Conservation (phyloP, 1,140 invertebrate species). For the Microplitis demolitor region DNA sequence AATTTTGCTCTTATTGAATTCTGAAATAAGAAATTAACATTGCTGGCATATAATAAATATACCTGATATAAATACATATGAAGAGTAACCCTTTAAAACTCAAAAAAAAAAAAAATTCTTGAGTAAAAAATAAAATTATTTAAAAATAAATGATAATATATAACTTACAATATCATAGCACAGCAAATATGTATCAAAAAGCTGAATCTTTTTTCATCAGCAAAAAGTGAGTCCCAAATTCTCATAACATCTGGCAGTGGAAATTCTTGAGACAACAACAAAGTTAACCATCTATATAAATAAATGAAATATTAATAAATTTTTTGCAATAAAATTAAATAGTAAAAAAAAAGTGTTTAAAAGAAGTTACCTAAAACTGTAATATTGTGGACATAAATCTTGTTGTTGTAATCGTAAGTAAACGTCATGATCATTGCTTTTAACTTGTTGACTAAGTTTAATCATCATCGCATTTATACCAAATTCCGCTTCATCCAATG, state of each 20-base stretch:
- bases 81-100: too few species aligned
- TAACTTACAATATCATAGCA: slow-evolving; percentile 93
- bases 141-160: slow-evolving; percentile 5
- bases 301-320: neutral
- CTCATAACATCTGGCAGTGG: slow-evolving; percentile 92
- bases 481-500: slow-evolving; percentile 88
- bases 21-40: neutral
- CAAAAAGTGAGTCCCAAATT: slow-evolving; percentile 95
- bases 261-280: slow-evolving; percentile 98
- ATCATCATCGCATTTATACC: slow-evolving; percentile 88
- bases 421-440: slow-evolving; percentile 76
- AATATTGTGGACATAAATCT: slow-evolving; percentile 93
- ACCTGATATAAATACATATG: too few species aligned
- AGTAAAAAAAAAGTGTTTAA: neutral
- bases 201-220: slow-evolving; percentile 85
- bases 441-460: slow-evolving; percentile 75
- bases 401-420: slow-evolving; percentile 78
- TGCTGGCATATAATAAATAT: too few species aligned
- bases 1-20: neutral
- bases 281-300: slow-evolving; percentile 83
- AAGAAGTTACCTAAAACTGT: slow-evolving; percentile 78
- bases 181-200: slow-evolving; percentile 92
- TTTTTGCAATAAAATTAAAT: neutral
- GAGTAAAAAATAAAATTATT: neutral
- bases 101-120: neutral